phyloP scores from a whole-genome alignment of 37 sponge, comb jelly and placozoan genomes.

The Agelas oroides region DNA sequence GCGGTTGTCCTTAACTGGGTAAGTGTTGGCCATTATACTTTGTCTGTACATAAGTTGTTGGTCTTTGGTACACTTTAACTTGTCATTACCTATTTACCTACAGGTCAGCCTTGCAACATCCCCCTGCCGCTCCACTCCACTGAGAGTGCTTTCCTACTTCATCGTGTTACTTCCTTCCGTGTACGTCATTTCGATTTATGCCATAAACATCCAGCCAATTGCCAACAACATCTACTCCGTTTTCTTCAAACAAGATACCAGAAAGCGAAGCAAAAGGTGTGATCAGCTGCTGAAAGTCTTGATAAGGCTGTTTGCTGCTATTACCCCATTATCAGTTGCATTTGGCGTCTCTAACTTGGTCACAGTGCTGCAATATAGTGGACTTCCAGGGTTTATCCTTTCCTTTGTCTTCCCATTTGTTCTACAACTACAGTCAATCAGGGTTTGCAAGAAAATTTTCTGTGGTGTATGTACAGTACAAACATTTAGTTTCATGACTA shows the following conservation, averaged over 20 bases:
- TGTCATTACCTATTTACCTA: too few relatives aligned
- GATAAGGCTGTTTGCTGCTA: conserved; percentile 49
- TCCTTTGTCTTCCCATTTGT: conserved; percentile 63
- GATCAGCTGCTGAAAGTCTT: conserved; percentile 39
- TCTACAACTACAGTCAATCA: conserved; percentile 47
- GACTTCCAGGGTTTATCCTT: conserved; percentile 72
- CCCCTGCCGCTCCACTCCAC: conserved; percentile 15
- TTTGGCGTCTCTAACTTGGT: conserved; percentile 87
- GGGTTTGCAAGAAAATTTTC: conserved; percentile 49
- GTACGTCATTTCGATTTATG: conserved; percentile 83
- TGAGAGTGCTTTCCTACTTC: conserved; percentile 72
- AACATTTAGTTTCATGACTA: too few relatives aligned
- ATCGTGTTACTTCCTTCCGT: conserved; percentile 87
- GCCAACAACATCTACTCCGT: conserved; percentile 80
- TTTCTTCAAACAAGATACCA: conserved; percentile 59
- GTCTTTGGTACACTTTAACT: too few relatives aligned
- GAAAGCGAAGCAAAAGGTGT: conserved; percentile 1
- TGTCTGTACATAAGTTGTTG: too few relatives aligned
- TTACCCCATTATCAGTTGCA: conserved; percentile 78
- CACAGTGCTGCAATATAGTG: conserved; percentile 77
- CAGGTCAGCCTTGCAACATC: too few relatives aligned
- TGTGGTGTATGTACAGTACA: not conserved
- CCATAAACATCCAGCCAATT: conserved; percentile 51
- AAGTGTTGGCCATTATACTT: too few relatives aligned
- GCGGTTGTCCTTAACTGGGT: conserved; percentile 80